These are phyloP conservation scores for Orchesellides sinensis DNA, from an alignment of 2,888 invertebrate species.

Conservation along the genomic window DNA sequence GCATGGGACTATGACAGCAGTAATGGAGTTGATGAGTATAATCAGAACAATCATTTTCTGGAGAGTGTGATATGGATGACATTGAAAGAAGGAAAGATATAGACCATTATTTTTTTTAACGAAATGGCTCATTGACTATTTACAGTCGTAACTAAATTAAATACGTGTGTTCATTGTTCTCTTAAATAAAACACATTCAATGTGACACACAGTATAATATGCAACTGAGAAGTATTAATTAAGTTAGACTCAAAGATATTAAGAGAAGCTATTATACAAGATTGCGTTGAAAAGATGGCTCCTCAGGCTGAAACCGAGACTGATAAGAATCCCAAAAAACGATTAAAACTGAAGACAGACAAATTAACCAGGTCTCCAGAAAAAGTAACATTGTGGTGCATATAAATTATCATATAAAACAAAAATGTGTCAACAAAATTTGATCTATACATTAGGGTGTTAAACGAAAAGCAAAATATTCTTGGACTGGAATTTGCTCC, in stretches of 20 bases:
- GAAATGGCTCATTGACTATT: neutral
- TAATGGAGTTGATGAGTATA: neutral
- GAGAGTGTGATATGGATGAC: neutral
- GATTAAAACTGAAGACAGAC: conserved; percentile 3
- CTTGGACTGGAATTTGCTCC: conserved; percentile 94
- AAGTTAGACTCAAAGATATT: too few relatives aligned
- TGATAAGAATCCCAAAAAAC: neutral
- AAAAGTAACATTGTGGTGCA: neutral
- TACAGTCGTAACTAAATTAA: neutral
- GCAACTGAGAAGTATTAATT: too few relatives aligned
- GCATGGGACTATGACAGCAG: neutral
- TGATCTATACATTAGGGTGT: too few relatives aligned
- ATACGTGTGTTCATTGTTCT: neutral
- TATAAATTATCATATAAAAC: neutral
- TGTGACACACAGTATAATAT: too few relatives aligned
- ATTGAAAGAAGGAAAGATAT: neutral
- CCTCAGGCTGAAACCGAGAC: conserved; percentile 16
- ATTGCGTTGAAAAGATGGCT: conserved; percentile 30
- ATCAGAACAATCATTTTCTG: neutral
- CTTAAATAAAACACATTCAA: neutral
- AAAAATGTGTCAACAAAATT: too few relatives aligned
- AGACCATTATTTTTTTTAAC: neutral
- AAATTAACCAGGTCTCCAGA: conserved; percentile 24
- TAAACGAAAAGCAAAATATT: conserved; percentile 74
- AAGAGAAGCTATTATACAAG: neutral